These are phyloP conservation scores for Rallus limicola DNA, from an alignment of 2,113 vertebrate species.

Conservation along the genomic window DNA sequence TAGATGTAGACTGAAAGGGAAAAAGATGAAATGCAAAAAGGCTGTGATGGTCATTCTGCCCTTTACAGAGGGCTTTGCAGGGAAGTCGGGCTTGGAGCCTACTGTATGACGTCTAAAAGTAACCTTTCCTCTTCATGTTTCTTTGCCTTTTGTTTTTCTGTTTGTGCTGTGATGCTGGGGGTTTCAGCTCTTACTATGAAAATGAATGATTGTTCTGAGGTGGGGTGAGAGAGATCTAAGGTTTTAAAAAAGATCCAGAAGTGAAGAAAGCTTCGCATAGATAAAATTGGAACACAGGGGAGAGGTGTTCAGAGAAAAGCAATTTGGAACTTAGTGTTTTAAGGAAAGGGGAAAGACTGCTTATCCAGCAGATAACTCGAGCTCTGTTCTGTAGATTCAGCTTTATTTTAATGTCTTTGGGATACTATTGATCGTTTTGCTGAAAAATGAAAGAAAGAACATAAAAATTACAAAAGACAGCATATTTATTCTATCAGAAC, in stretches of 20 bases:
- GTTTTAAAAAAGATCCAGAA: background rate
- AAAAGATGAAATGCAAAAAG: background rate
- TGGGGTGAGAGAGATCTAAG: background rate
- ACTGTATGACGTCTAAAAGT: background rate
- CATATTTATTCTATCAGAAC: background rate
- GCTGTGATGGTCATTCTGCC: accelerated
- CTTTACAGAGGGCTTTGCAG: background rate
- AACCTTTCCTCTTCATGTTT: background rate
- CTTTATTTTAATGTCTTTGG: constrained; percentile 55
- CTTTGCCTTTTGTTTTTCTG: background rate
- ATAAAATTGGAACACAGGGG: background rate
- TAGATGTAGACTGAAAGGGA: background rate
- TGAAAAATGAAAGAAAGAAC: constrained; percentile 13
- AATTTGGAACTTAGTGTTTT: constrained; percentile 4
- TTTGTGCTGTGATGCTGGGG: background rate
- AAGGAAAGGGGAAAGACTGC: background rate
- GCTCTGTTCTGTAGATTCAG: constrained; percentile 14
- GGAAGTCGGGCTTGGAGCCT: background rate
- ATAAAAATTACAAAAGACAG: background rate
- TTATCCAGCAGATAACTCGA: constrained; percentile 33
- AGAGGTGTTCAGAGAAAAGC: background rate
- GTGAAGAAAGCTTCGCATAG: background rate
- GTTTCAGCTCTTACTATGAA: background rate
- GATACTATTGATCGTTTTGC: background rate
- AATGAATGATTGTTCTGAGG: background rate